phyloP scores from a whole-genome alignment of 2,797 vertebrate species.

The Sebastes matsubarae region DNA sequence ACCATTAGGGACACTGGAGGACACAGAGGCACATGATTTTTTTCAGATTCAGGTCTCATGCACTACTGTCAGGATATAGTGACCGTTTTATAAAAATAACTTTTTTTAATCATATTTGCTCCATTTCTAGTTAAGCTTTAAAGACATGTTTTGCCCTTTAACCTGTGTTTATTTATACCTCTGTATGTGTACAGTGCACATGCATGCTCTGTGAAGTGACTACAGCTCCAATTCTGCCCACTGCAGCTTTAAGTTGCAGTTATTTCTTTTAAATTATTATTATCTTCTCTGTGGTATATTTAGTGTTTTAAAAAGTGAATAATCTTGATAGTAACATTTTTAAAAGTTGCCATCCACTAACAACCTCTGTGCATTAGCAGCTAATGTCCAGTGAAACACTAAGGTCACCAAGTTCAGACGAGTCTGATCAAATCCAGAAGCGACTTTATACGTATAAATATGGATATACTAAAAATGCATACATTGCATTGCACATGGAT shows the following conservation, averaged over 20 bases:
- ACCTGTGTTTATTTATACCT: constrained; percentile 11
- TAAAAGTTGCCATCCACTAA: too few species aligned
- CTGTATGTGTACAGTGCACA: background rate
- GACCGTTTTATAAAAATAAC: too few species aligned
- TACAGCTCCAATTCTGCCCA: background rate
- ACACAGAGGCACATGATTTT: too few species aligned
- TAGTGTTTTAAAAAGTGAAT: background rate
- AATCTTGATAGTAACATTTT: too few species aligned
- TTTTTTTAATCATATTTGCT: too few species aligned
- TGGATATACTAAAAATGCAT: background rate
- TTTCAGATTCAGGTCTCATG: too few species aligned
- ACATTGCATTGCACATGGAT: background rate
- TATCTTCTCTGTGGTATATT: background rate
- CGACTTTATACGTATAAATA: background rate
- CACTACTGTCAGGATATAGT: too few species aligned
- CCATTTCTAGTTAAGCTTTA: too few species aligned
- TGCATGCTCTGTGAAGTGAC: constrained; percentile 13
- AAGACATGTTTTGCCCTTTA: background rate
- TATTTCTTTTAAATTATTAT: background rate
- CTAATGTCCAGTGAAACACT: too few species aligned
- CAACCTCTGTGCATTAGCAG: too few species aligned
- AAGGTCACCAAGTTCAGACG: background rate
- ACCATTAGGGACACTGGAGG: too few species aligned
- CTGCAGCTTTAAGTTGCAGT: background rate
- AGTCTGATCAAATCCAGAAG: background rate